Percentiles rank a stretch among this genome's conserved stretches.
Evolutionary conservation across 2,797 vertebrate species (phyloP).

Genomic region (Myiothlypis coronata): DNA sequence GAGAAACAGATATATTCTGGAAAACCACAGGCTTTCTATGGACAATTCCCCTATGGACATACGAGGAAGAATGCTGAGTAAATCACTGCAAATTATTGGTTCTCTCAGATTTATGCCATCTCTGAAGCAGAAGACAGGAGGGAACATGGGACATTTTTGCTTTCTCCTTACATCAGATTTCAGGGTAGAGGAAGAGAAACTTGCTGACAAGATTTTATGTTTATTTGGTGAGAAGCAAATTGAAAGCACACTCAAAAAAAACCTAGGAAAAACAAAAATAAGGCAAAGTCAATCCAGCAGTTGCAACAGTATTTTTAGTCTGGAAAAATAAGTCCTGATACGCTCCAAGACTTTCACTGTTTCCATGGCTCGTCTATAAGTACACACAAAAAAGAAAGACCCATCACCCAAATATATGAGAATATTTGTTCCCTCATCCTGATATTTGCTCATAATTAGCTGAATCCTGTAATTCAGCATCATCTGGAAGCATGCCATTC

Average conservation of each 20-base stretch:
- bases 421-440: background rate
- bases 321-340: background rate
- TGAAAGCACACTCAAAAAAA: slow-evolving; percentile 35
- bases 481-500: background rate
- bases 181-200: background rate
- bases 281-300: background rate
- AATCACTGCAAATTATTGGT: background rate
- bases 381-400: background rate
- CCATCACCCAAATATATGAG: background rate
- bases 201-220: slow-evolving; percentile 24
- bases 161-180: background rate
- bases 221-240: slow-evolving; percentile 28
- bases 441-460: background rate
- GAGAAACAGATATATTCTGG: background rate
- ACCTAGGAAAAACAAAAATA: background rate
- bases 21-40: background rate
- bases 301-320: background rate
- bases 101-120: background rate
- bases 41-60: background rate
- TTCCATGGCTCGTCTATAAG: background rate
- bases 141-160: background rate
- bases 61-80: rapidly evolving
- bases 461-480: background rate
- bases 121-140: background rate
- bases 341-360: background rate